Evolutionary conservation across 2,113 vertebrate genomes (phyloP).

Genomic region (Prionailurus bengalensis): DNA sequence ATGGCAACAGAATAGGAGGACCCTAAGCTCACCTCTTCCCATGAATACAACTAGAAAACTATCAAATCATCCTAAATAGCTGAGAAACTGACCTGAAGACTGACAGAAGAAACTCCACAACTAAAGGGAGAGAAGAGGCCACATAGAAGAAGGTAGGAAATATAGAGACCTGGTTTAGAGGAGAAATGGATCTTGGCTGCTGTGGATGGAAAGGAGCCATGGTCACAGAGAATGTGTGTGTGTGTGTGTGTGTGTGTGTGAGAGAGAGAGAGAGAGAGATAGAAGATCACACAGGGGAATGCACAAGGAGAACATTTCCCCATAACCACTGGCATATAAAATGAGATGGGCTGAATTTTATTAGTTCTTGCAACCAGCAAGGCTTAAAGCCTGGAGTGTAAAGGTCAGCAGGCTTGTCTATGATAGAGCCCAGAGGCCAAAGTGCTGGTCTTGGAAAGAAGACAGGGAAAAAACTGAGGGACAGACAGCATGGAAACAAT

Average conservation of each 20-base stretch:
- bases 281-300: background rate
- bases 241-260: no score
- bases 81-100: background rate
- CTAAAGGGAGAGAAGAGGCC: background rate
- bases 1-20: background rate
- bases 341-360: background rate
- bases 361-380: background rate
- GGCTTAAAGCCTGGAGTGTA: background rate
- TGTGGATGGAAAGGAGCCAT: background rate
- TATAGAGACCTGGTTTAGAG: background rate
- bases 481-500: background rate
- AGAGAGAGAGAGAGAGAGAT: background rate
- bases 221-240: background rate
- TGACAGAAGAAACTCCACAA: background rate
- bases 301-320: background rate
- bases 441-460: background rate
- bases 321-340: background rate
- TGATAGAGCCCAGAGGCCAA: background rate
- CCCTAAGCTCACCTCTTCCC: background rate
- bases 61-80: background rate
- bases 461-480: background rate
- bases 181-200: background rate
- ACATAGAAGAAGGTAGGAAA: background rate
- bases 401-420: background rate
- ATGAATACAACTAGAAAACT: background rate